Evolutionary conservation across 2,888 invertebrate genomes (phyloP).

Genomic region (Synanthedon andrenaeformis): DNA sequence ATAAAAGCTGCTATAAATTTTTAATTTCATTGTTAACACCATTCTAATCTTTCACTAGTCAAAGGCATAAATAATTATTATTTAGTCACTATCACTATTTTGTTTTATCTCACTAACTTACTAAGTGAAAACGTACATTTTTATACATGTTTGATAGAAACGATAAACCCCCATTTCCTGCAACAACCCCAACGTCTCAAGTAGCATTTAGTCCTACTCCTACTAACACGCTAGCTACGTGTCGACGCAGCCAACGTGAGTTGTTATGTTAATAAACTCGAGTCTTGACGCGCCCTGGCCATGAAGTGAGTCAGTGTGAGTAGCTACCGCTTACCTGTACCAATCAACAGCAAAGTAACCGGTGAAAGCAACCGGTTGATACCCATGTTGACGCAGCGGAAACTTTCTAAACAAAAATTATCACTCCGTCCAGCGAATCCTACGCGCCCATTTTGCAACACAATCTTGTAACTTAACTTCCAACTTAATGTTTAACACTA

Average conservation of each 20-base stretch:
- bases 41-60: no score
- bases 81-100: background rate
- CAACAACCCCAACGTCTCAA: background rate
- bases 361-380: slow-evolving; percentile 58
- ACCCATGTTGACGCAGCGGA: slow-evolving; percentile 45
- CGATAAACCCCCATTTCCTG: background rate
- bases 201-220: background rate
- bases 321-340: slow-evolving; percentile 55
- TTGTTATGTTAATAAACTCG: background rate
- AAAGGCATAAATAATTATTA: no score
- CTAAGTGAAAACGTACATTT: background rate
- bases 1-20: no score
- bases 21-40: no score
- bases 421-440: slow-evolving; percentile 34
- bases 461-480: slow-evolving; percentile 28
- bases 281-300: slow-evolving; percentile 10
- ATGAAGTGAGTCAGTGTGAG: slow-evolving; percentile 36
- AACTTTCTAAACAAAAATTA: slow-evolving; percentile 47
- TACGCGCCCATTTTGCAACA: slow-evolving; percentile 51
- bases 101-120: background rate
- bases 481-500: slow-evolving; percentile 32
- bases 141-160: no score
- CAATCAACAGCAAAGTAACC: slow-evolving; percentile 57
- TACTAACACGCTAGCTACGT: background rate
- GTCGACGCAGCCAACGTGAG: no score